phyloP scores from a whole-genome alignment of 2,797 vertebrate species.

The Etheostoma perlongum region DNA sequence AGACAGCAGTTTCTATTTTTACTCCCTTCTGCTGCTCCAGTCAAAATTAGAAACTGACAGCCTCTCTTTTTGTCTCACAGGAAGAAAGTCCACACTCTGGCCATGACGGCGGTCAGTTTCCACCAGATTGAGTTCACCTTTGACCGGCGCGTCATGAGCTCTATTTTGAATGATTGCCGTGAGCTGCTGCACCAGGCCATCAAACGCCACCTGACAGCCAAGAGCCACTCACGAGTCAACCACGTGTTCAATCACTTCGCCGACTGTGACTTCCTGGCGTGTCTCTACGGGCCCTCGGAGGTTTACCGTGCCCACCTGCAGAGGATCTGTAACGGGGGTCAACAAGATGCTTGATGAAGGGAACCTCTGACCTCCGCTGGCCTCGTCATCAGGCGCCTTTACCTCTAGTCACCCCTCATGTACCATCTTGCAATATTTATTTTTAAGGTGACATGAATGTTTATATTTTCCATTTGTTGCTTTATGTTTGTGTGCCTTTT shows the following conservation, averaged over 20 bases:
- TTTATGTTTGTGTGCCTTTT: slow-evolving; percentile 60
- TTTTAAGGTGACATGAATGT: slow-evolving; percentile 51
- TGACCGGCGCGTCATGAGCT: slow-evolving; percentile 93
- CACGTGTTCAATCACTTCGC: slow-evolving; percentile 95
- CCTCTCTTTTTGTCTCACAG: slow-evolving; percentile 65
- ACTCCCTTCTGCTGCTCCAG: slow-evolving; percentile 49
- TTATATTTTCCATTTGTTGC: slow-evolving; percentile 42
- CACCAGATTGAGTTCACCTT: slow-evolving; percentile 98
- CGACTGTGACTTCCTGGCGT: slow-evolving; percentile 93
- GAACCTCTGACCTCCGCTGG: slow-evolving; percentile 86
- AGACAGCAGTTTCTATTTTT: slow-evolving; percentile 77
- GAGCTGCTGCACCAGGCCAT: slow-evolving; percentile 94
- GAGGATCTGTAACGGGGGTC: slow-evolving; percentile 92
- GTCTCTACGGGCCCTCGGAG: slow-evolving; percentile 90
- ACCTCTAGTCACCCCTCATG: slow-evolving; percentile 37
- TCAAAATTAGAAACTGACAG: slow-evolving; percentile 63
- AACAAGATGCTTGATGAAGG: slow-evolving; percentile 95
- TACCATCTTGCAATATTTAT: slow-evolving; percentile 8
- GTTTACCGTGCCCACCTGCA: slow-evolving; percentile 89
- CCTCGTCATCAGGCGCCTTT: slow-evolving; percentile 13
- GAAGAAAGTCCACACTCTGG: slow-evolving; percentile 92
- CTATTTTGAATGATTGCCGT: slow-evolving; percentile 90
- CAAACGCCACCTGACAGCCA: slow-evolving; percentile 92
- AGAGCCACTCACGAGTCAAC: slow-evolving; percentile 93
- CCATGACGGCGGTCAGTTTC: slow-evolving; percentile 96